Base-by-base conservation (phyloP, 2,113 vertebrate genomes). In the Brachionichthys hirsutus region DNA sequence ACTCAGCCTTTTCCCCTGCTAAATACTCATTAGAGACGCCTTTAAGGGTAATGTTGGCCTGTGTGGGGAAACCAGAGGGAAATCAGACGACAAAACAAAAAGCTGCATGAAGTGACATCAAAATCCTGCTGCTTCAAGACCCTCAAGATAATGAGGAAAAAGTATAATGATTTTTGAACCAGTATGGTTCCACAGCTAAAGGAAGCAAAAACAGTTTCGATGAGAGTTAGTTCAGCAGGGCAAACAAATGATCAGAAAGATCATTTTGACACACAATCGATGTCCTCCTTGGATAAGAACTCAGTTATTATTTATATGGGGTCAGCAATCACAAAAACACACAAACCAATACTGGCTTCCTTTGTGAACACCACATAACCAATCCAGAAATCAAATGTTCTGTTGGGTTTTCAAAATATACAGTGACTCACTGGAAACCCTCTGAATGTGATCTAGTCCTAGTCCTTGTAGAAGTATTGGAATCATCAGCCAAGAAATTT, bases 1-100 rank as follows among this genome's bases (percentile, higher is more conserved):
- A 77, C 61, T 73, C 41, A 18, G 45, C 22, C 70, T 88, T 81
- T 77, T 86, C 88, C 88, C 85, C 66, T 82, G 67, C 61, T 85
- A 89, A 84, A 76, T 70, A 76, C 80, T 89, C 87, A 89, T 89
- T 89, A 90, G 82, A 79, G 76, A 43, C 53, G 80, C 77, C 78
- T 89, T 91, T 84, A 91, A 88, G 78, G 77, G 76, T 85, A 85
- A 90, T 84, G 81, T 82, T 70, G 36, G 66, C 54, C 75, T 53
- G 55, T 65, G 72, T 78, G 62, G 74, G 74, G 59, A 61, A 82
- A 75, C 84, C 73, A 69, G 47, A 56, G 81, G 82, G 77, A 87
- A 78, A 83, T 77, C 53, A 80, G 59, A 61, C 77, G 83, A 85
- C 82, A 88, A 81, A 82, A 80, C 64, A 81, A 41, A 55, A 52